Conservation (phyloP, 64 coral and sea anemone species). For the Montipora capricornis region DNA sequence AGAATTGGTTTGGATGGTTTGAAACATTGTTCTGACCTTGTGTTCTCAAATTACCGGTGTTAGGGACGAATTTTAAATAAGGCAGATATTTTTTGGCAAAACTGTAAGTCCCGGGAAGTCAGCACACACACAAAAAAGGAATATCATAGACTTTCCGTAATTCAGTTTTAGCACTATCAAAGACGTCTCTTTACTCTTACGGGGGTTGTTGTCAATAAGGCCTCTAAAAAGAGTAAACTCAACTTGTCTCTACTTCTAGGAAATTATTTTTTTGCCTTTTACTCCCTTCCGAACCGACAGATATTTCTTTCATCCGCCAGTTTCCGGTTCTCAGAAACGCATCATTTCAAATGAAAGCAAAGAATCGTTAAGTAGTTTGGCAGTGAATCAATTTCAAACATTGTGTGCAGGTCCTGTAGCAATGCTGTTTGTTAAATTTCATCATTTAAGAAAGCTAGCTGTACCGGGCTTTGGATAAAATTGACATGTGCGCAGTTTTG, state of each 20-base stretch:
- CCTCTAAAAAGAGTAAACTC: background rate
- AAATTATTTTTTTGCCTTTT: background rate
- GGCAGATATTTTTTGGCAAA: background rate
- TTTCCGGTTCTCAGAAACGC: background rate
- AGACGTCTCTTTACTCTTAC: background rate
- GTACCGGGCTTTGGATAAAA: no score
- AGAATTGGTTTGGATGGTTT: conserved; percentile 29
- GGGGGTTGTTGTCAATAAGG: no score
- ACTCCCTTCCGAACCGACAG: background rate
- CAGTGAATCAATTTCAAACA: background rate
- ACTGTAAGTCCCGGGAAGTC: no score
- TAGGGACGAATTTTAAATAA: background rate
- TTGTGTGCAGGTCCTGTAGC: no score
- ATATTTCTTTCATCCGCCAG: background rate
- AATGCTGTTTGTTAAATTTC: no score
- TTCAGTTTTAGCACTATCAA: background rate
- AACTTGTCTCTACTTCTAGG: background rate
- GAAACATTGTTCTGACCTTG: conserved; percentile 22
- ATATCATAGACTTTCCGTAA: background rate
- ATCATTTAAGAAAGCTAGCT: no score
- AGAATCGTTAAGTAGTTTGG: background rate
- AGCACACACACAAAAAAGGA: background rate
- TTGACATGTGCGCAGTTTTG: background rate
- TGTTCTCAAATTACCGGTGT: background rate
- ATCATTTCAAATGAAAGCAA: background rate